phyloP scores from a whole-genome alignment of 2,888 invertebrate genomes.

The Chromoteleia sp. region DNA sequence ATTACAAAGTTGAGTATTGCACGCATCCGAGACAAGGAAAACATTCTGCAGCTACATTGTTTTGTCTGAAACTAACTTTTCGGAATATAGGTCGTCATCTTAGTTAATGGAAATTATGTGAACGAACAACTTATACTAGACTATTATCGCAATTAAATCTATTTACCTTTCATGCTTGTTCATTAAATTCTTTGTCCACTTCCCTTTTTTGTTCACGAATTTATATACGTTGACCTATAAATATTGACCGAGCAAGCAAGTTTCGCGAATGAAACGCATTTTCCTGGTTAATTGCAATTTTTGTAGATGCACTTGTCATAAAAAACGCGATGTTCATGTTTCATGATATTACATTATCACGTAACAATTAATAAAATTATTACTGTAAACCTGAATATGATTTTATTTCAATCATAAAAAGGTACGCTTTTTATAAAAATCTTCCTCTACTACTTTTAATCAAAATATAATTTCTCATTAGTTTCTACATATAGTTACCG shows the following conservation, averaged over 20 bases:
- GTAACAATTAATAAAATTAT: too few relatives aligned
- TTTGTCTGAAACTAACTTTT: conserved; percentile 13
- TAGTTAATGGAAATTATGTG: conserved; percentile 12
- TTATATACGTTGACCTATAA: not conserved
- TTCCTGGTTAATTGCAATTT: not conserved
- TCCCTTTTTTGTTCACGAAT: not conserved
- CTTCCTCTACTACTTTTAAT: too few relatives aligned
- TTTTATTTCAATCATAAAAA: too few relatives aligned
- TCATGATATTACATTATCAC: too few relatives aligned
- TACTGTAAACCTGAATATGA: too few relatives aligned
- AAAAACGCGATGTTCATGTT: too few relatives aligned
- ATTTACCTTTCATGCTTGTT: not conserved
- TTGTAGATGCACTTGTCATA: not conserved
- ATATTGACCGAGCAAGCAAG: not conserved
- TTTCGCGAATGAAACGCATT: not conserved
- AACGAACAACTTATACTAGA: not conserved
- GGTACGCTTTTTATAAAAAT: too few relatives aligned
- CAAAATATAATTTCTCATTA: too few relatives aligned
- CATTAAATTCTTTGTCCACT: not conserved
- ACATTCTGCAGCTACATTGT: conserved; percentile 10
- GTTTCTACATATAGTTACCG: too few relatives aligned
- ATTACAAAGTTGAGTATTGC: conserved; percentile 9
- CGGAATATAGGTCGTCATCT: conserved; percentile 17
- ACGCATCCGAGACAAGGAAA: conserved; percentile 12
- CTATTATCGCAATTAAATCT: conserved; percentile 16